Percentiles rank a stretch among this genome's conserved stretches.
phyloP scores from a whole-genome alignment of 2,888 invertebrate species.

The Drosophila helvetica region DNA sequence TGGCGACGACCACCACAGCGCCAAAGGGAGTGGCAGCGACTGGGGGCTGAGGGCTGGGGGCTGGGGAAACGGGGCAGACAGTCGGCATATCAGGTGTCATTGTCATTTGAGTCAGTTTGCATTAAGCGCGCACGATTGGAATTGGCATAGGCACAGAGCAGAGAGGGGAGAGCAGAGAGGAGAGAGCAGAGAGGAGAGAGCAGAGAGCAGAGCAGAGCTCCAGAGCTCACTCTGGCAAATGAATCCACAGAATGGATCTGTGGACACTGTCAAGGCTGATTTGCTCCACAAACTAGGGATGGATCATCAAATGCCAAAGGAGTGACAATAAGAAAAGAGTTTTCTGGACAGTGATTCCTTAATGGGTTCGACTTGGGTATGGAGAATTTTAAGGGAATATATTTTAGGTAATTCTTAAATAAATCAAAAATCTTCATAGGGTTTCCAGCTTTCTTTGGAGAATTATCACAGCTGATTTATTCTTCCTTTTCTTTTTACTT shows the following conservation, averaged over 20 bases:
- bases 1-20: slow-evolving; percentile 73
- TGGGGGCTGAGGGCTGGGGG: slow-evolving; percentile 4
- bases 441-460: too few relatives aligned
- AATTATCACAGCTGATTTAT: background rate
- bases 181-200: background rate
- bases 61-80: slow-evolving; percentile 34
- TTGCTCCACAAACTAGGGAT: slow-evolving; percentile 30
- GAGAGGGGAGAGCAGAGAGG: background rate
- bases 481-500: background rate
- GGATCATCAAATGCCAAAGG: slow-evolving; percentile 14
- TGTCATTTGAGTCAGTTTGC: slow-evolving; percentile 82
- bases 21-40: slow-evolving; percentile 17
- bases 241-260: slow-evolving; percentile 20
- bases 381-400: background rate
- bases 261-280: slow-evolving; percentile 43
- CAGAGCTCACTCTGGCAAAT: slow-evolving; percentile 6
- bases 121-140: slow-evolving; percentile 80
- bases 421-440: too few relatives aligned
- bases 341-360: background rate
- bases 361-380: too few relatives aligned
- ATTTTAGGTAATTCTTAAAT: too few relatives aligned
- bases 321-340: slow-evolving; percentile 8
- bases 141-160: slow-evolving; percentile 63
- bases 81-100: slow-evolving; percentile 82
- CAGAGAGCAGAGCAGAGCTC: slow-evolving; percentile 2